Conservation (phyloP, 2,113 vertebrate species). For the Deroptyus accipitrinus region DNA sequence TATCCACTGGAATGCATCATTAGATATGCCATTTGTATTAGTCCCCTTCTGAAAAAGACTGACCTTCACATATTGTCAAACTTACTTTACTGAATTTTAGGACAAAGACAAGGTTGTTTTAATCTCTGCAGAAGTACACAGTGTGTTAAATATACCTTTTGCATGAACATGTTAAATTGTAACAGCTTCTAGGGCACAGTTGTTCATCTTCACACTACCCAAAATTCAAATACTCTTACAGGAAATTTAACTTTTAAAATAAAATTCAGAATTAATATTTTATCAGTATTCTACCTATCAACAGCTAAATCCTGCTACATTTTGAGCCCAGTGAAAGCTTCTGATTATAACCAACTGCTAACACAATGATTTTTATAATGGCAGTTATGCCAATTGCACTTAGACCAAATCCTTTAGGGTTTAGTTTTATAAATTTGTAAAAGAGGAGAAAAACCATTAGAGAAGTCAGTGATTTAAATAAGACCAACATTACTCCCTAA, state of each 20-base stretch:
- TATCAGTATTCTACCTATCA: slow-evolving; percentile 15
- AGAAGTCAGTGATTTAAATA: slow-evolving; percentile 65
- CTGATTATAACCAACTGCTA: slow-evolving; percentile 57
- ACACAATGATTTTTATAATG: slow-evolving; percentile 65
- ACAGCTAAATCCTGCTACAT: slow-evolving; percentile 32
- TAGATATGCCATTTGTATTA: not conserved
- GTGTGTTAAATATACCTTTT: not conserved
- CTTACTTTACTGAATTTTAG: not conserved
- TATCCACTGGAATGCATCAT: not conserved
- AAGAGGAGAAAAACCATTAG: slow-evolving; percentile 62
- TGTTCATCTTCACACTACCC: not conserved
- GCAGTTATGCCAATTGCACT: slow-evolving; percentile 52
- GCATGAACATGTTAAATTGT: not conserved
- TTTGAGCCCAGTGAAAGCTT: slow-evolving; percentile 47
- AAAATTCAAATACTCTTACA: slow-evolving; percentile 29
- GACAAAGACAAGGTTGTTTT: not conserved
- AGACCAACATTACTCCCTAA: slow-evolving; percentile 68
- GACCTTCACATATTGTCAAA: not conserved
- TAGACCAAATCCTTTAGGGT: slow-evolving; percentile 66
- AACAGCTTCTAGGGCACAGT: not conserved
- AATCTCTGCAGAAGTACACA: not conserved
- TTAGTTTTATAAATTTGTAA: slow-evolving; percentile 70
- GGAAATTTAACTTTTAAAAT: not conserved
- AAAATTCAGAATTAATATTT: slow-evolving; percentile 1
- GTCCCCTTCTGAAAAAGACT: not conserved